phyloP scores from a whole-genome alignment of 1,140 invertebrate species.

The Dolichoris vasculosae region DNA sequence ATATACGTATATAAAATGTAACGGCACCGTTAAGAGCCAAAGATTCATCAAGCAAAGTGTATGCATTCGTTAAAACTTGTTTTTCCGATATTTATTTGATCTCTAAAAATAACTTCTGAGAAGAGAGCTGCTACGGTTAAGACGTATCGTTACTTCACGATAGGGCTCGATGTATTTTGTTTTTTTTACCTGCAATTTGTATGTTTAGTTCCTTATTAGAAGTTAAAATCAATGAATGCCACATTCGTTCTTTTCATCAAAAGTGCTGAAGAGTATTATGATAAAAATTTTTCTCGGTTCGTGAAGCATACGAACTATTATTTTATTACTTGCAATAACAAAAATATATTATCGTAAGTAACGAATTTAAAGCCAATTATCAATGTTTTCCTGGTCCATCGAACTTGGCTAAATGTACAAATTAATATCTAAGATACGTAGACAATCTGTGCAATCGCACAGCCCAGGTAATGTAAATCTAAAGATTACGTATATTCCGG shows the following conservation, averaged over 20 bases:
- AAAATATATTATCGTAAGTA: constrained; percentile 65
- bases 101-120: constrained; percentile 53
- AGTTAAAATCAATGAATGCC: constrained; percentile 47
- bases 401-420: constrained; percentile 57
- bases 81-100: constrained; percentile 52
- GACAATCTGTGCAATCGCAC: constrained; percentile 47
- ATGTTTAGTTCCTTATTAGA: constrained; percentile 48
- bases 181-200: constrained; percentile 41
- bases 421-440: constrained; percentile 55
- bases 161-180: constrained; percentile 47
- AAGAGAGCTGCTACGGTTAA: constrained; percentile 48
- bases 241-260: constrained; percentile 26
- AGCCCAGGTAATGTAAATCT: constrained; percentile 52
- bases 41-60: constrained; percentile 56
- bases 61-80: constrained; percentile 46
- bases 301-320: constrained; percentile 53
- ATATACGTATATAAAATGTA: constrained; percentile 50
- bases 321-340: constrained; percentile 62
- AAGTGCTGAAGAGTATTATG: constrained; percentile 47
- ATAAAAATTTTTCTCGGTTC: constrained; percentile 49
- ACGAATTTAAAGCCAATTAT: constrained; percentile 59
- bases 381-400: constrained; percentile 52
- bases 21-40: constrained; percentile 56
- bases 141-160: constrained; percentile 47
- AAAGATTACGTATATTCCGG: constrained; percentile 50